Percentiles rank a stretch among this genome's conserved stretches.
These are phyloP conservation scores for Dexiosoma caninum DNA, from an alignment of 2,888 invertebrate genomes.

Conservation along the genomic window DNA sequence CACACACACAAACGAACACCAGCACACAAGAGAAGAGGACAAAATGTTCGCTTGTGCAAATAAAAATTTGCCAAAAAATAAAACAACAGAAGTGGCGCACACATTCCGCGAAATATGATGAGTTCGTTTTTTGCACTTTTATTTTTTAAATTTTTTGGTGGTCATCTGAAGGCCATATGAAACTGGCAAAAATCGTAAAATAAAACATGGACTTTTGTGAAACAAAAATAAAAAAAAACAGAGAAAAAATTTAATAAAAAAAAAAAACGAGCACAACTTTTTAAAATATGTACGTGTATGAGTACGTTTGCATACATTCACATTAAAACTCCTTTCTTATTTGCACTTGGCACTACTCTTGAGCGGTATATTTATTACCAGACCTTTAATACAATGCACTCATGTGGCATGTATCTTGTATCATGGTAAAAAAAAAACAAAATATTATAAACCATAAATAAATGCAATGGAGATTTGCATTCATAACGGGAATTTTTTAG, in stretches of 20 bases:
- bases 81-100: not conserved
- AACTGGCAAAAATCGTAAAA: constrained; percentile 32
- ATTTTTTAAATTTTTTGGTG: constrained; percentile 43
- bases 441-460: too few species aligned
- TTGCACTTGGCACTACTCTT: constrained; percentile 33
- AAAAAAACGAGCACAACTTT: constrained; percentile 29
- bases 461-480: too few species aligned
- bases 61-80: constrained; percentile 54
- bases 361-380: not conserved
- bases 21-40: too few species aligned
- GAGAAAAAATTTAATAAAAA: too few species aligned
- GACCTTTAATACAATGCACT: not conserved
- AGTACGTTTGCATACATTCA: constrained; percentile 32
- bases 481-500: too few species aligned
- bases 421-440: too few species aligned
- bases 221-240: too few species aligned
- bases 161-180: constrained; percentile 62
- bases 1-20: not conserved
- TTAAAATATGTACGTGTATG: constrained; percentile 12
- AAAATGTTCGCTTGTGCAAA: constrained; percentile 14
- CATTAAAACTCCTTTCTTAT: constrained; percentile 54
- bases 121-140: constrained; percentile 27
- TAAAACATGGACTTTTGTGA: constrained; percentile 23
- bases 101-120: constrained; percentile 60
- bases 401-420: too few species aligned